These are phyloP conservation scores for Julus scanicus DNA, from an alignment of 2,888 invertebrate genomes.

Conservation along the genomic window DNA sequence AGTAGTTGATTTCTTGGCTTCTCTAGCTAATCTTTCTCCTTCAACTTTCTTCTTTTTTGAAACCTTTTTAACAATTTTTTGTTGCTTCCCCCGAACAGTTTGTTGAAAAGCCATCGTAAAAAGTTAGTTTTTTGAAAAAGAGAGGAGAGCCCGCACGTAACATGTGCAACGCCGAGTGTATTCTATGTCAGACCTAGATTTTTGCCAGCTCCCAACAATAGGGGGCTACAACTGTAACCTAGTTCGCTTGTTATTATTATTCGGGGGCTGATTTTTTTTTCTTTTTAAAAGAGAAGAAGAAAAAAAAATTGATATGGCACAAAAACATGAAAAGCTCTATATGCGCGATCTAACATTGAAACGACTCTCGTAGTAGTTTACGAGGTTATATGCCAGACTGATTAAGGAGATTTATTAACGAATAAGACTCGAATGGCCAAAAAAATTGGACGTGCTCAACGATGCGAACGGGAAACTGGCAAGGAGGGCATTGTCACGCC, in stretches of 20 bases:
- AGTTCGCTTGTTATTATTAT: conserved; percentile 29
- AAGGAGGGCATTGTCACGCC: conserved; percentile 39
- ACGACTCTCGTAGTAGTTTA: conserved; percentile 19
- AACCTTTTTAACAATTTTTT: not conserved
- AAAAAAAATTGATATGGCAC: conserved; percentile 1
- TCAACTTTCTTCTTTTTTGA: not conserved
- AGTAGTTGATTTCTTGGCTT: not conserved
- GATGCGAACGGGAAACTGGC: conserved; percentile 19
- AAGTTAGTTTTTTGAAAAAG: not conserved
- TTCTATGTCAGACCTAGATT: conserved; percentile 42
- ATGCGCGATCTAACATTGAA: conserved; percentile 12
- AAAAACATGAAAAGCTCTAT: conserved; percentile 30
- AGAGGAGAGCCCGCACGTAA: not conserved
- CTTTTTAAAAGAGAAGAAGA: not conserved
- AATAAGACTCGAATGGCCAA: not conserved
- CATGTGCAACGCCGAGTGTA: conserved; percentile 13
- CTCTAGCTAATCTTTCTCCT: not conserved
- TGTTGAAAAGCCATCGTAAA: conserved; percentile 29
- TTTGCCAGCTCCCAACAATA: conserved; percentile 29
- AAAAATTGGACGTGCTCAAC: not conserved
- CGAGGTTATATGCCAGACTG: conserved; percentile 36
- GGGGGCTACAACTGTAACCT: conserved; percentile 38
- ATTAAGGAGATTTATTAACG: conserved; percentile 42
- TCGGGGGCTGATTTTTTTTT: conserved; percentile 9
- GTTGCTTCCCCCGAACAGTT: not conserved